Evolutionary conservation across 2,888 invertebrate genomes (phyloP).

Genomic region (Acanthosepion lycidas): DNA sequence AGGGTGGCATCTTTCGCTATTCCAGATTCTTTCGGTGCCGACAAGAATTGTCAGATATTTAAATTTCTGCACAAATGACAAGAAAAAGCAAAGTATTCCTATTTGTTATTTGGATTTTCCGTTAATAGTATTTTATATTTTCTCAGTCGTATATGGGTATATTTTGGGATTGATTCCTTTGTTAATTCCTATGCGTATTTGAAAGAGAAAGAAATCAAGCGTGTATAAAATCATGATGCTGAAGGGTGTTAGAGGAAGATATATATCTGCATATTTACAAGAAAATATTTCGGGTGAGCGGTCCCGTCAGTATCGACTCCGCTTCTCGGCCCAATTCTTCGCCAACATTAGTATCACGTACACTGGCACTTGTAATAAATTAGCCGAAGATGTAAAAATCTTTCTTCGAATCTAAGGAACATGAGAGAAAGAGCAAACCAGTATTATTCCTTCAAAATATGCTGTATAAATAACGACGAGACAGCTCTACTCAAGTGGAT

Average conservation of each 20-base stretch:
- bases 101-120: too few relatives aligned
- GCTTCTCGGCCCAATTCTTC: neutral
- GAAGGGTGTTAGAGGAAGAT: neutral
- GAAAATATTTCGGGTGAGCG: neutral
- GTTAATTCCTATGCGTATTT: too few relatives aligned
- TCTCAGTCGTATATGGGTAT: too few relatives aligned
- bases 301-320: neutral
- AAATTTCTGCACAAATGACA: too few relatives aligned
- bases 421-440: neutral
- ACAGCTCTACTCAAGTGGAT: neutral
- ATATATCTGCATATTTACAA: neutral
- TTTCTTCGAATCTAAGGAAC: neutral
- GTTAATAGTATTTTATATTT: too few relatives aligned
- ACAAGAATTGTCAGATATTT: too few relatives aligned
- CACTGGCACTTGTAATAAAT: neutral
- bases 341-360: neutral
- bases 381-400: neutral
- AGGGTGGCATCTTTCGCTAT: too few relatives aligned
- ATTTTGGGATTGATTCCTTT: too few relatives aligned
- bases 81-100: too few relatives aligned
- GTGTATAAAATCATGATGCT: too few relatives aligned
- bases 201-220: too few relatives aligned
- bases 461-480: neutral
- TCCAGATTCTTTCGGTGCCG: too few relatives aligned
- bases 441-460: neutral